phyloP scores from a whole-genome alignment of 64 coral and sea anemone genomes.

The Montipora capricornis region DNA sequence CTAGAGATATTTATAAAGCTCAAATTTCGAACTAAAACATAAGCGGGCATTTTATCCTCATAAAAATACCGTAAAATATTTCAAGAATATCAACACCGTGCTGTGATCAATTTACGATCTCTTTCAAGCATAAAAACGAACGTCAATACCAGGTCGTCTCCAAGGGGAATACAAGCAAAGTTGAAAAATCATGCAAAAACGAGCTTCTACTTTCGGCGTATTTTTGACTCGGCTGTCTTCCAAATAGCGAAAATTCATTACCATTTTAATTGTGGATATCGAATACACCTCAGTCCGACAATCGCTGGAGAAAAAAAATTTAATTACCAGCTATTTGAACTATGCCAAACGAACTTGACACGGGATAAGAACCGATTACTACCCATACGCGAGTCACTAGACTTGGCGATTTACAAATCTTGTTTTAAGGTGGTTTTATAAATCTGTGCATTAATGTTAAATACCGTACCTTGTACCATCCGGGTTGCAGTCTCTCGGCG shows the following conservation, averaged over 20 bases:
- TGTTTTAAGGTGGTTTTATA: not conserved
- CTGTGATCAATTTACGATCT: not conserved
- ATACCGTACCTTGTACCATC: slow-evolving; percentile 90
- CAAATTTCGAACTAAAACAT: slow-evolving; percentile 8
- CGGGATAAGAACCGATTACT: not conserved
- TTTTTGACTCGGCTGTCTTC: not conserved
- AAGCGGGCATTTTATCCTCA: not conserved
- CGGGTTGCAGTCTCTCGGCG: slow-evolving; percentile 79
- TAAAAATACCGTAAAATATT: not conserved
- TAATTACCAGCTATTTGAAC: slow-evolving; percentile 27
- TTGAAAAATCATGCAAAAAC: slow-evolving; percentile 14
- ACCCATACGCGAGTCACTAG: too few species aligned
- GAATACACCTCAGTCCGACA: slow-evolving; percentile 2
- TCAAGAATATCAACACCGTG: not conserved
- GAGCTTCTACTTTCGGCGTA: not conserved
- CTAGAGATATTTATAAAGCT: not conserved
- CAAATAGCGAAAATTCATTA: slow-evolving; percentile 15
- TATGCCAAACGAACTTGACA: slow-evolving; percentile 1
- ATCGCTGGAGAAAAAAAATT: not conserved
- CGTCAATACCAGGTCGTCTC: not conserved
- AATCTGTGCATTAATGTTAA: not conserved
- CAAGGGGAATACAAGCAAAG: not conserved
- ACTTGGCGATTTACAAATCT: too few species aligned
- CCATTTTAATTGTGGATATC: slow-evolving; percentile 3
- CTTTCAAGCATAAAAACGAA: not conserved